Evolutionary conservation across 2,888 invertebrate species (phyloP).

Genomic region (Gastrophysa polygoni): DNA sequence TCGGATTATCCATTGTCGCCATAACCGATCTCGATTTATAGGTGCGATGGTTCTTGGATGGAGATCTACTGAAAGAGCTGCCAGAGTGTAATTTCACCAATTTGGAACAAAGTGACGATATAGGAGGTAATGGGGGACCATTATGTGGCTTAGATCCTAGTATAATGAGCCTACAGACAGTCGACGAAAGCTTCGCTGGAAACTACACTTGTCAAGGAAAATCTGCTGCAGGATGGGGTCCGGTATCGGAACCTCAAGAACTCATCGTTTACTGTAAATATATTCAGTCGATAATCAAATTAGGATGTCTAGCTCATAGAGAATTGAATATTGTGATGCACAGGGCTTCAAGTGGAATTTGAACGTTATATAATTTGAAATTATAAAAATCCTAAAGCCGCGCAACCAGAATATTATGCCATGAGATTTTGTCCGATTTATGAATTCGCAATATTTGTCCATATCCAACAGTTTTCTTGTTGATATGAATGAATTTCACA

Average conservation of each 20-base stretch:
- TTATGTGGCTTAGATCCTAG: constrained; percentile 88
- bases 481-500: no score
- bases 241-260: constrained; percentile 76
- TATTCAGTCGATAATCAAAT: neutral
- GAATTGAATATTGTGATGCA: no score
- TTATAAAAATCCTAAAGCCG: no score
- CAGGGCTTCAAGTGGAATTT: neutral
- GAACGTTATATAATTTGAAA: no score
- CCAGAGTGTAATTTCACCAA: constrained; percentile 75
- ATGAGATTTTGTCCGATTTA: no score
- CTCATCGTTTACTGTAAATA: constrained; percentile 81
- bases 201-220: constrained; percentile 93
- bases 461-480: no score
- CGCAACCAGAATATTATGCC: no score
- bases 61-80: constrained; percentile 80
- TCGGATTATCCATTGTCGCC: no score
- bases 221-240: constrained; percentile 89
- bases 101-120: constrained; percentile 53
- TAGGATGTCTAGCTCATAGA: neutral
- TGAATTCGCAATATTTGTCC: no score
- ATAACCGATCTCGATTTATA: constrained; percentile 24
- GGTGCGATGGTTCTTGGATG: constrained; percentile 83
- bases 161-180: constrained; percentile 81
- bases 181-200: constrained; percentile 88
- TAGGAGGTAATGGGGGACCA: constrained; percentile 60